phyloP scores from a whole-genome alignment of 1,140 invertebrate genomes.

The Chironomus tepperi region DNA sequence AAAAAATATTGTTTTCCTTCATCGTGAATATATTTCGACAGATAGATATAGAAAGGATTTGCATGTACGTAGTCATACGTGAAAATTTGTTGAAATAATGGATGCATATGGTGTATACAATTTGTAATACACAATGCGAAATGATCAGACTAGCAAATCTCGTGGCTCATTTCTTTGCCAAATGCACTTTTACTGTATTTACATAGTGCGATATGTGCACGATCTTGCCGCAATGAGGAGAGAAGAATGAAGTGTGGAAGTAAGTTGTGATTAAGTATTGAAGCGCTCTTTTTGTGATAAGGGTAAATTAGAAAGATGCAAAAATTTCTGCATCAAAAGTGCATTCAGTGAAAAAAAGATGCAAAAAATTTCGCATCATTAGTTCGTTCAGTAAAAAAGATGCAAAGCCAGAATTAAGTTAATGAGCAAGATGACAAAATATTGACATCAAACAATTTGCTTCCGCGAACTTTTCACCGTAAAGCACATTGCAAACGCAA shows the following conservation, averaged over 20 bases:
- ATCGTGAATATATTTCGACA: neutral
- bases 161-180: neutral
- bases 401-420: too few relatives aligned
- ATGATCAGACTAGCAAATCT: neutral
- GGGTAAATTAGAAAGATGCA: too few relatives aligned
- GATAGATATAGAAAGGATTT: neutral
- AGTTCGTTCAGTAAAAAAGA: too few relatives aligned
- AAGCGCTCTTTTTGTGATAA: too few relatives aligned
- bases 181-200: neutral
- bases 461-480: too few relatives aligned
- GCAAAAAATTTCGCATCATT: too few relatives aligned
- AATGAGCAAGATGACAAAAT: too few relatives aligned
- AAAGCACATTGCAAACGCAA: neutral
- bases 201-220: conserved; percentile 10
- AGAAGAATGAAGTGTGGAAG: neutral
- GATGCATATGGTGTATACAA: neutral
- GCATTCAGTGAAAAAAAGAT: too few relatives aligned
- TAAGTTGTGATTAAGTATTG: neutral
- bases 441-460: too few relatives aligned
- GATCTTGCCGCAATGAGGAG: neutral
- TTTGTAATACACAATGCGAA: neutral
- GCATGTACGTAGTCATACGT: neutral
- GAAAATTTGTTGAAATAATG: neutral
- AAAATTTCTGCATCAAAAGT: too few relatives aligned
- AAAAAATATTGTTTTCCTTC: neutral